phyloP scores from a whole-genome alignment of 2,888 invertebrate species.

The Sialis fuliginosa region DNA sequence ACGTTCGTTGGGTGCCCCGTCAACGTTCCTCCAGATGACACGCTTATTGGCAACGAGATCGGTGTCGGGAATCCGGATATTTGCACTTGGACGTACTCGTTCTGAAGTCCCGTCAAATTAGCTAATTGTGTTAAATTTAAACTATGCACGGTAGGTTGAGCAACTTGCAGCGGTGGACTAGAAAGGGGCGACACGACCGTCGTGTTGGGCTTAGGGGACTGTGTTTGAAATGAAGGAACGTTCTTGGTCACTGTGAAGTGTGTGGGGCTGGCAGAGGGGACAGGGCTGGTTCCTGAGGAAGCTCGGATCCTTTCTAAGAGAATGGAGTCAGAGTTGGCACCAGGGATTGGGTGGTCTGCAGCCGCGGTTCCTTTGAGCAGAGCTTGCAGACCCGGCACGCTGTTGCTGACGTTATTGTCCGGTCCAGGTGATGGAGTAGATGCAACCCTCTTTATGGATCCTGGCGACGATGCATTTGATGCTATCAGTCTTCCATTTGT shows the following conservation, averaged over 20 bases:
- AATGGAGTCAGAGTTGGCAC: slow-evolving; percentile 30
- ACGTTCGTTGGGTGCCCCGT: slow-evolving; percentile 26
- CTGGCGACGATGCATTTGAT: slow-evolving; percentile 4
- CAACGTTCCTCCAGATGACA: slow-evolving; percentile 42
- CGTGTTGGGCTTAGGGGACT: slow-evolving; percentile 16
- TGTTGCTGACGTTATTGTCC: slow-evolving; percentile 12
- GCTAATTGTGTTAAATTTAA: slow-evolving; percentile 53
- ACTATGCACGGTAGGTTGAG: slow-evolving; percentile 30
- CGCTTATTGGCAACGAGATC: slow-evolving; percentile 59
- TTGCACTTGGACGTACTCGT: slow-evolving; percentile 55
- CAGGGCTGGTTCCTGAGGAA: slow-evolving; percentile 19
- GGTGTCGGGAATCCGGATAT: slow-evolving; percentile 74
- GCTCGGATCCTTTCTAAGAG: slow-evolving; percentile 32
- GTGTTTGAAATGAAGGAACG: slow-evolving; percentile 8
- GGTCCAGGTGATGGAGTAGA: background rate
- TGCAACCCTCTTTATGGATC: background rate
- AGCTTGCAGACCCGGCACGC: slow-evolving; percentile 32
- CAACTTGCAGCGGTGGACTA: slow-evolving; percentile 32
- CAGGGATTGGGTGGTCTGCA: slow-evolving; percentile 37
- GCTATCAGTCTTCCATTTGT: slow-evolving; percentile 10
- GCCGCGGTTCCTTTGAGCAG: slow-evolving; percentile 38
- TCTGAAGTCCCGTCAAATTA: slow-evolving; percentile 45
- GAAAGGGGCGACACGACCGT: slow-evolving; percentile 35
- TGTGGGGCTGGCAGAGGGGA: slow-evolving; percentile 14
- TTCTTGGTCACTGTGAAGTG: slow-evolving; percentile 15